These are phyloP conservation scores for Anoncus sp. DNA, from an alignment of 2,888 invertebrate species.

Conservation along the genomic window DNA sequence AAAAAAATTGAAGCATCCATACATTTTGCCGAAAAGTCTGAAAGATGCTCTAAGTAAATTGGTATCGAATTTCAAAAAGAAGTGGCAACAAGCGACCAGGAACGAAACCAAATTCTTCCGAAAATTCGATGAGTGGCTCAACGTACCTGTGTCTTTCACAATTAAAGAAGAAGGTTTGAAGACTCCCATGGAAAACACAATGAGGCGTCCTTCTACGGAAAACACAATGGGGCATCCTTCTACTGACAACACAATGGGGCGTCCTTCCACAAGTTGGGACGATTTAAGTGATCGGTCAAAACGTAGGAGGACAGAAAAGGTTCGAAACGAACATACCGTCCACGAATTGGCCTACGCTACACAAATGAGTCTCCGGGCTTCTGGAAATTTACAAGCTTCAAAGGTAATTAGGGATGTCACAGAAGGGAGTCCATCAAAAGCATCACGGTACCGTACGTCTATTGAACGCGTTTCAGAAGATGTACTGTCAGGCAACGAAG, in stretches of 20 bases:
- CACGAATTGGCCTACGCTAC: slow-evolving; percentile 60
- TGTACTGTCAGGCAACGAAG: slow-evolving; percentile 34
- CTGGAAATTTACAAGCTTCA: slow-evolving; percentile 62
- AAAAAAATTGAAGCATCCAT: neutral
- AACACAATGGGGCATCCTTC: slow-evolving; percentile 50
- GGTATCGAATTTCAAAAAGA: slow-evolving; percentile 19
- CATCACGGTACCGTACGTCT: slow-evolving; percentile 57
- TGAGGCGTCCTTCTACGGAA: slow-evolving; percentile 51
- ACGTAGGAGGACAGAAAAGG: slow-evolving; percentile 55
- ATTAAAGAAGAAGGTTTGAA: slow-evolving; percentile 10
- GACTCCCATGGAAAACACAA: slow-evolving; percentile 34
- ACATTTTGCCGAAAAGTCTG: neutral
- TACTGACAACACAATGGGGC: no score
- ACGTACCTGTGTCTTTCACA: slow-evolving; percentile 21
- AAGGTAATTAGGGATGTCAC: slow-evolving; percentile 62
- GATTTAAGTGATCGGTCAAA: slow-evolving; percentile 64
- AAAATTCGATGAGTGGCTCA: slow-evolving; percentile 28
- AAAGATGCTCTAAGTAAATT: neutral
- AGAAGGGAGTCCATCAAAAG: slow-evolving; percentile 58
- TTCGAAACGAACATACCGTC: no score
- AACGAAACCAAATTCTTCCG: slow-evolving; percentile 5
- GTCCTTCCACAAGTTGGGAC: slow-evolving; percentile 53
- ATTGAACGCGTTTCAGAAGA: slow-evolving; percentile 38
- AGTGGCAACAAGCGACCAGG: slow-evolving; percentile 25
- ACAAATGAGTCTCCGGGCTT: slow-evolving; percentile 65